Evolutionary conservation across 2,113 vertebrate species (phyloP).

Genomic region (Toxostoma redivivum): DNA sequence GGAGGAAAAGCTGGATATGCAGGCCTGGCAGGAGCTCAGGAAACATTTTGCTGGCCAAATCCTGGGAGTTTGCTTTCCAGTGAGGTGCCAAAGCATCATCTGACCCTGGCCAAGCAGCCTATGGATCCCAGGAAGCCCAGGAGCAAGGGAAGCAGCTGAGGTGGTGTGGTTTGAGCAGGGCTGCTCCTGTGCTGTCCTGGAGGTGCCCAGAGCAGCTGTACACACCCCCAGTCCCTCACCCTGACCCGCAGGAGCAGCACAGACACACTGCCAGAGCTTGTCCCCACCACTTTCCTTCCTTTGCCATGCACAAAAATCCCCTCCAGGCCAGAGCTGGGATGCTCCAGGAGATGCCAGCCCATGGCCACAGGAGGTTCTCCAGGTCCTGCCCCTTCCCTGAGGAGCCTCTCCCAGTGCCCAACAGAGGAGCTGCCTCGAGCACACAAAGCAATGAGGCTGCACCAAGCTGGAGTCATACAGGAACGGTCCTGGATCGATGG

Average conservation of each 20-base stretch:
- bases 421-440: rapidly evolving
- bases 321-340: not conserved
- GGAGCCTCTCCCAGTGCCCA: rapidly evolving
- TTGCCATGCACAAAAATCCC: no score
- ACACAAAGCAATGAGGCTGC: not conserved
- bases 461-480: not conserved
- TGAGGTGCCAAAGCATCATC: not conserved
- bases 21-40: not conserved
- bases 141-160: rapidly evolving
- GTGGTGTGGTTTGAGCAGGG: not conserved
- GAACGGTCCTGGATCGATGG: rapidly evolving
- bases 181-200: not conserved
- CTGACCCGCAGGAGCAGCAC: not conserved
- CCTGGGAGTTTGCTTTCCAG: not conserved
- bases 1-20: no score
- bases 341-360: not conserved
- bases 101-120: not conserved
- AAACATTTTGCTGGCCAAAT: not conserved
- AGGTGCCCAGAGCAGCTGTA: not conserved
- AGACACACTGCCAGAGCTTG: rapidly evolving
- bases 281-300: not conserved
- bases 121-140: not conserved
- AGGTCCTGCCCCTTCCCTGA: not conserved
- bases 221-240: rapidly evolving
- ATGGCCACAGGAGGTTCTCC: not conserved